These are phyloP conservation scores for Gallinago paraguaiae DNA, from an alignment of 2,113 vertebrate genomes.

Conservation along the genomic window DNA sequence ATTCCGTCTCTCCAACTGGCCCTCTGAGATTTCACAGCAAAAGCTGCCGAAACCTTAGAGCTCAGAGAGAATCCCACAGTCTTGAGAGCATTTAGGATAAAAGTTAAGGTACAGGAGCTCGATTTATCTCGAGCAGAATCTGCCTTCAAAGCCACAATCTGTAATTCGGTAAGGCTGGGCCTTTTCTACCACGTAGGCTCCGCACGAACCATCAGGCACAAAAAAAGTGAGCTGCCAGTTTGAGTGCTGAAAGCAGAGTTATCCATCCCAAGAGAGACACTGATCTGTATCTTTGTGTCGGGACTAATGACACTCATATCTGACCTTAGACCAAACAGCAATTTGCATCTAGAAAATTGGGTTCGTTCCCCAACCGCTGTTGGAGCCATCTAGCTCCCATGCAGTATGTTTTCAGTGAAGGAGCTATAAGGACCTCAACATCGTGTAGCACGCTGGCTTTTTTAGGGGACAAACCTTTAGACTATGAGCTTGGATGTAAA, in stretches of 20 bases:
- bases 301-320: neutral
- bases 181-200: neutral
- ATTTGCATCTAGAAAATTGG: neutral
- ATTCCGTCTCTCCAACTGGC: too few relatives aligned
- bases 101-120: neutral
- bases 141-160: neutral
- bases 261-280: neutral
- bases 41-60: conserved; percentile 12
- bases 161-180: neutral
- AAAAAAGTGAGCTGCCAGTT: neutral
- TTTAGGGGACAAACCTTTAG: neutral
- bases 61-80: neutral
- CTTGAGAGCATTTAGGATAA: neutral
- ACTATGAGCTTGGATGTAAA: neutral
- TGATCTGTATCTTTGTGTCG: neutral
- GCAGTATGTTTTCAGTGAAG: neutral
- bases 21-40: neutral
- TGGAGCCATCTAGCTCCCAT: neutral
- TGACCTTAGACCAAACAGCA: neutral
- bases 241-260: neutral
- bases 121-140: neutral
- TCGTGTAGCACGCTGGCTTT: too few relatives aligned
- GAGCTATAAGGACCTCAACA: neutral
- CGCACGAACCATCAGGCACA: neutral
- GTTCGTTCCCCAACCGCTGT: neutral